phyloP scores from a whole-genome alignment of 2,113 vertebrate species.

The Chloropsis cyanopogon region DNA sequence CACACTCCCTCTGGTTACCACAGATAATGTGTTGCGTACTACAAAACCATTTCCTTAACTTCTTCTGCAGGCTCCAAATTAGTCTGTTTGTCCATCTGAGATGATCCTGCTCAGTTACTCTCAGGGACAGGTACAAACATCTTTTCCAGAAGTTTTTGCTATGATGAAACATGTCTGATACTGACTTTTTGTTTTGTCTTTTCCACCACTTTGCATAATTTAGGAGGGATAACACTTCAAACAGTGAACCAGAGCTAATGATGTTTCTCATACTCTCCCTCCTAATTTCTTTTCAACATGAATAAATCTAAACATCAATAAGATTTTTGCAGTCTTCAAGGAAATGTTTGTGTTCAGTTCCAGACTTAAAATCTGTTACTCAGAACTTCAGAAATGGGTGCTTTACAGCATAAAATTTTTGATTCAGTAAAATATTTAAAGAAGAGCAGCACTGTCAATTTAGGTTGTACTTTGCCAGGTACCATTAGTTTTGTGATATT shows the following conservation, averaged over 20 bases:
- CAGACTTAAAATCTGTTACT: neutral
- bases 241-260: neutral
- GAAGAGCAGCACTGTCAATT: neutral
- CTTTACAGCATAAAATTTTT: neutral
- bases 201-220: neutral
- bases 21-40: neutral
- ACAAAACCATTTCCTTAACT: neutral
- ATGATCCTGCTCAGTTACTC: neutral
- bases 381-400: neutral
- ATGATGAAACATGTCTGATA: neutral
- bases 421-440: neutral
- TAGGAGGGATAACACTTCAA: neutral
- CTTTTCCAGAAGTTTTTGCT: neutral
- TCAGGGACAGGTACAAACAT: neutral
- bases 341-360: neutral
- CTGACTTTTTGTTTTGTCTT: neutral
- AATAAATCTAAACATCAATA: neutral
- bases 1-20: neutral
- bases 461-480: neutral
- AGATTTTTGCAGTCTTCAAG: neutral
- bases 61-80: neutral
- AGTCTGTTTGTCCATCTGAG: neutral
- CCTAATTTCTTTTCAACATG: neutral
- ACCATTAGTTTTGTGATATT: neutral
- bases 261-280: neutral